Percentiles rank a stretch among this genome's conserved stretches.
phyloP scores from a whole-genome alignment of 2,797 vertebrate species.

The Paguma larvata region DNA sequence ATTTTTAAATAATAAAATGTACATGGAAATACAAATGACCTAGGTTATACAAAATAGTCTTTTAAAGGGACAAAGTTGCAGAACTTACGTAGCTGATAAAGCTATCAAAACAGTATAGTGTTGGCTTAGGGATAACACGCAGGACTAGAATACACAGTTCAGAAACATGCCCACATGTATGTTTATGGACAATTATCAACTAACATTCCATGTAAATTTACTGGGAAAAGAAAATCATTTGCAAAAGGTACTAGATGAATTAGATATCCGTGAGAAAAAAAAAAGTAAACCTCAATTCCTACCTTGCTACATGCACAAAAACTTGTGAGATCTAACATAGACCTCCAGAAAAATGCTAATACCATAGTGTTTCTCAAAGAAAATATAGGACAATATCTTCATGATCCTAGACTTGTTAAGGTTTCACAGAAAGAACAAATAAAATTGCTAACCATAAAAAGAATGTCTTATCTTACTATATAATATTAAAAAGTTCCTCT shows the following conservation, averaged over 20 bases:
- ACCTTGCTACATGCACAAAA: background rate
- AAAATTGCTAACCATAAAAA: background rate
- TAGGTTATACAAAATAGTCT: background rate
- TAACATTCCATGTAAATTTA: background rate
- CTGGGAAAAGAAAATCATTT: background rate
- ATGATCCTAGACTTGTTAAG: background rate
- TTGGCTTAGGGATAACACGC: background rate
- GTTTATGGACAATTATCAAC: background rate
- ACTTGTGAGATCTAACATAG: background rate
- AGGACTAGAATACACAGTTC: background rate
- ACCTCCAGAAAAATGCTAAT: background rate
- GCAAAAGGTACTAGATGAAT: background rate
- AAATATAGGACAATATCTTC: background rate
- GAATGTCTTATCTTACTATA: background rate
- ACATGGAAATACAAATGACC: background rate
- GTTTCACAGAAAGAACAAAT: background rate
- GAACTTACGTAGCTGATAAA: background rate
- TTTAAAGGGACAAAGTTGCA: background rate
- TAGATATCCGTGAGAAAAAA: background rate
- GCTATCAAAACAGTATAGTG: background rate
- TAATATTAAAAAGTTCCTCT: constrained; percentile 1
- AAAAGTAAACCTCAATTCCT: background rate
- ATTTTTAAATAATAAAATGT: background rate
- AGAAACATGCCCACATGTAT: background rate
- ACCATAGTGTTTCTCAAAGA: background rate